These are phyloP conservation scores for Turnix velox DNA, from an alignment of 2,113 vertebrate genomes.

Conservation along the genomic window DNA sequence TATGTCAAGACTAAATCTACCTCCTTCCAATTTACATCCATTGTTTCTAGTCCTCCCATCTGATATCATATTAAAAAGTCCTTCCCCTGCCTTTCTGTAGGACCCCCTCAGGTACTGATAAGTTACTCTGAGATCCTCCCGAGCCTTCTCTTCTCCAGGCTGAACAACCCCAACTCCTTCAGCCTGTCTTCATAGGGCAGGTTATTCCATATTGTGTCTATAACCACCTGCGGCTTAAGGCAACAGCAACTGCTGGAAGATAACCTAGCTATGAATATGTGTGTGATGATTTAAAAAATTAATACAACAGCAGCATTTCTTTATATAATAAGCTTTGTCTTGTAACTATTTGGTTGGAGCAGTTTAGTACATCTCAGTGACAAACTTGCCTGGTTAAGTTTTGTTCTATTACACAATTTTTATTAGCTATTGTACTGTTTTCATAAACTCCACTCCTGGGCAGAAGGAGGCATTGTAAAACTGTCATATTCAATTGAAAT, in stretches of 20 bases:
- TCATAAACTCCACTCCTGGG: slow-evolving; percentile 16
- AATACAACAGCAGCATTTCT: not conserved
- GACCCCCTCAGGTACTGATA: too few species aligned
- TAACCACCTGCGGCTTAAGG: not conserved
- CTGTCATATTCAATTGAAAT: slow-evolving; percentile 42
- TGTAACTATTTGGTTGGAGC: not conserved
- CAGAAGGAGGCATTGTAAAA: slow-evolving; percentile 28
- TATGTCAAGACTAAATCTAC: too few species aligned
- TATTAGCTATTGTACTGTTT: slow-evolving; percentile 3
- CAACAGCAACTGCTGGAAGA: not conserved
- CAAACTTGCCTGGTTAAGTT: not conserved
- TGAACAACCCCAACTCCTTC: too few species aligned
- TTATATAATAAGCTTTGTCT: not conserved
- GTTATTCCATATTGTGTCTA: not conserved
- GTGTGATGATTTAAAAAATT: not conserved
- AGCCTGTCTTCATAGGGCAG: too few species aligned
- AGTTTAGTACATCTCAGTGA: not conserved
- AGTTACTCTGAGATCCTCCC: too few species aligned
- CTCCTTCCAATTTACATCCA: too few species aligned
- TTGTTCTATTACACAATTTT: slow-evolving; percentile 8
- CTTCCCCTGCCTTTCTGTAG: too few species aligned
- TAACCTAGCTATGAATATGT: not conserved
- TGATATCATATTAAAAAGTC: too few species aligned
- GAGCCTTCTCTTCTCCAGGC: too few species aligned
- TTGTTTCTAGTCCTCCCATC: too few species aligned